Base-by-base conservation (phyloP, 2,888 invertebrate genomes). In the Tinea semifulvella region DNA sequence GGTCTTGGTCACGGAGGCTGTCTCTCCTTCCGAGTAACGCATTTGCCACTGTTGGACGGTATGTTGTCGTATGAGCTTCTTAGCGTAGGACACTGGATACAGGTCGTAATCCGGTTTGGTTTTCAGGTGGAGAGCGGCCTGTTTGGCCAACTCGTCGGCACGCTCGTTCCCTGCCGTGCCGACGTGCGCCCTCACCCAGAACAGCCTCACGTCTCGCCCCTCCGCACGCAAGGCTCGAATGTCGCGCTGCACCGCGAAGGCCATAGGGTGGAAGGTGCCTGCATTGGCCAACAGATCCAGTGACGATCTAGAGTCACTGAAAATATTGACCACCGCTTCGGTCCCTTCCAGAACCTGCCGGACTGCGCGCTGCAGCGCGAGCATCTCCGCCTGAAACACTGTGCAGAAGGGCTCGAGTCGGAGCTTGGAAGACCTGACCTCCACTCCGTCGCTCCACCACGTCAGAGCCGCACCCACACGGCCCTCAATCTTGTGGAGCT, bases 91-190 rank as follows among this genome's bases (percentile, higher is more conserved):
- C 1, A 43, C 13, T 11, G 48, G 46, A 10, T 20, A 35, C 4
- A 11, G 11, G 8, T 45, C 46, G 19, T 50, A 50, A 3, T 46
- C 26, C 1, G 42, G 40, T 2, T 6, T 38, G 1, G 13, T 22
- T n/a, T 48, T 47, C 2, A 8, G 3, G 1, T 19, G 25, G 14
- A 22, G 5, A 0, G 49, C 49, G 0, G 49, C 52, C 2, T 25
- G 10, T 13, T 50, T 51, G 2, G 49, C 49, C 1, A 50, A 38
- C 4, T 42, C 8, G 11, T 51, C 49, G 4, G 48, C 48, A 11
- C 47, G 35, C 13, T 50, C 49, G 11, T 50, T 50, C 1, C 47
- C 49, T n/a, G 10, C 22, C 5, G 26, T 10, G 1, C 47, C 48
- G 1, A 16, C 42, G 8, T 49, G 48, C 1, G 48, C 46, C n/a